Evolutionary conservation across 2,888 invertebrate species (phyloP), one percentile per base, ranked within the genome.

Genomic region (Volucella inflata): DNA sequence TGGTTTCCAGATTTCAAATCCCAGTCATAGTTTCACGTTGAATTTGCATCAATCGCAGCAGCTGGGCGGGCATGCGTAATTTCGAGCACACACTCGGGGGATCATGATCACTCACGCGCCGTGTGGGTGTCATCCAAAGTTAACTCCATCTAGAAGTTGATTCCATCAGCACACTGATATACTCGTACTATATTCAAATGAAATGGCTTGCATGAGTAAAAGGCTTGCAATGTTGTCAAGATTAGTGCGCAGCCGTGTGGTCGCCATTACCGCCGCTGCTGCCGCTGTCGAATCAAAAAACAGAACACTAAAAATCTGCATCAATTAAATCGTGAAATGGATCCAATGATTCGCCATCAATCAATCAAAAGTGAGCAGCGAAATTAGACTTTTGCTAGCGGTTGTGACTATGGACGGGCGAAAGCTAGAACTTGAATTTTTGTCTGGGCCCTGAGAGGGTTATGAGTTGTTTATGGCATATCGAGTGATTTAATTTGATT

Each of bases 381-480:
- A 68, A 57, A 72, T 62, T 50, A 40, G 77, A 60, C 53, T 72
- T n/a, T 70, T 12, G 57, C 50, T 30, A 30, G 6, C 30, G 30
- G 30, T 30, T 30, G 4, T 30, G 30, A 30, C 50, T 40, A 51
- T 59, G 62, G 21, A 42, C n/a, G 64, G 75, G 59, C 70, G 67
- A 72, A 83, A 77, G 77, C 65, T 48, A 70, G 48, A 64, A 75
- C 57, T 53, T 16, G 48, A 62, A 30, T 30, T 50, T 14, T 38
- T 50, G 70, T 46, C 81, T 42, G 16, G 44, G n/a, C 42, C 60
- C 53, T 40, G 71, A 11, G 51, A 72, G 59, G 68, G 53, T 48
- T 76, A 80, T 80, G 84, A 84, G 75, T 84, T 84, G 80, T 84
- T 84, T 84, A 84, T 84, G 75, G 75, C 59, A 42, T 65, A 80